A percentile compares a stretch with the other conserved stretches of the same genome.
These are phyloP conservation scores for Hipparchia sbordonii DNA, from an alignment of 2,888 invertebrate genomes.

Conservation along the genomic window DNA sequence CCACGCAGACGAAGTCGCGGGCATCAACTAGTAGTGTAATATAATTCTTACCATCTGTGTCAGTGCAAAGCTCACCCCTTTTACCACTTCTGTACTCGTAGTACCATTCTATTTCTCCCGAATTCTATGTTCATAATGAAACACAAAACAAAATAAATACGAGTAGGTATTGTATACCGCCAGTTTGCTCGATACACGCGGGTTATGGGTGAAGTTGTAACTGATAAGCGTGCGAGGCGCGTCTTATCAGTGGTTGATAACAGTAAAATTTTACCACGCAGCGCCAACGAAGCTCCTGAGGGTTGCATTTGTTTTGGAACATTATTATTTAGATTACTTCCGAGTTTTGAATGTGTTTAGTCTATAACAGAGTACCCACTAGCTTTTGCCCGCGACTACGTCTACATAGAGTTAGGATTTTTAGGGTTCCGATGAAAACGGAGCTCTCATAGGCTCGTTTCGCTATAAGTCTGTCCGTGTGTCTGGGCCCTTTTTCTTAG, in stretches of 20 bases:
- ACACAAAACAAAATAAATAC: not conserved
- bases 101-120: no score
- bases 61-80: no score
- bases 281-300: not conserved
- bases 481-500: no score
- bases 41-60: no score
- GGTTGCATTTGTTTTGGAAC: conserved; percentile 13
- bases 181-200: conserved; percentile 13
- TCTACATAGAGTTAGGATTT: not conserved
- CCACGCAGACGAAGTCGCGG: no score
- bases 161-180: not conserved
- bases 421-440: no score
- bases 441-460: no score
- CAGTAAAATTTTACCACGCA: conserved; percentile 23
- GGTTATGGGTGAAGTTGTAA: conserved; percentile 25
- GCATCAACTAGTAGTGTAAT: no score
- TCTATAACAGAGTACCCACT: not conserved
- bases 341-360: conserved; percentile 15
- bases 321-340: conserved; percentile 13
- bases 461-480: no score
- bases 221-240: conserved; percentile 25
- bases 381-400: not conserved
- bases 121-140: not conserved
- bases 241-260: conserved; percentile 27
- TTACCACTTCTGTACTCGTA: no score